Evolutionary conservation across 1,140 invertebrate genomes (phyloP), one percentile per base, ranked within the genome.

Genomic region (Luehdorfia chinensis): DNA sequence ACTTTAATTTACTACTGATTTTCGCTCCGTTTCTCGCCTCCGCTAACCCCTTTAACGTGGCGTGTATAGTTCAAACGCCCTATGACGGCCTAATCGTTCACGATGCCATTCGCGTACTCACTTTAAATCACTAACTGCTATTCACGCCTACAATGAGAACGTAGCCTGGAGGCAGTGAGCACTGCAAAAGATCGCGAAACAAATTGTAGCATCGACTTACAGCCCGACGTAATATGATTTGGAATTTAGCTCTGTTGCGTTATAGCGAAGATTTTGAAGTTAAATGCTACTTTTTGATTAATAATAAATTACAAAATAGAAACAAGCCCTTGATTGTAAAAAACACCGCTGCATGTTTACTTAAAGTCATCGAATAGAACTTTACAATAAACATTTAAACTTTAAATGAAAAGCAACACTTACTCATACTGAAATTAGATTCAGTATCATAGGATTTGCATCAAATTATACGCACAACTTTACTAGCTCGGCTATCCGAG

Each of bases 1-100:
- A n/a, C n/a, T n/a, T n/a, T n/a, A n/a, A n/a, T n/a, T n/a, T n/a
- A n/a, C n/a, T n/a, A n/a, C n/a, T n/a, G n/a, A n/a, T n/a, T n/a
- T n/a, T n/a, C n/a, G n/a, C n/a, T n/a, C n/a, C 7, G 7, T 19
- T 36, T 19, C 8, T 6, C 16, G 9, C 9, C 16, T n/a, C 8
- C 16, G 32, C 15, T 9, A 2, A 36, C 11, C 16, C 14, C 33
- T 36, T 18, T 34, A 18, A n/a, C 16, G 4, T 4, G 9, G 3
- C n/a, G 16, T 4, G 15, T 19, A 19, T 11, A 36, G 33, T 36
- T 36, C 33, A 19, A 36, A 14, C 11, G 34, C 16, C 34, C 18
- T 37, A 37, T 37, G 34, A 37, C 34, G 21, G 34, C 8, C 34
- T 37, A 37, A 37, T 37, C 34, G 34, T 37, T 37, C 18, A 23